Percentiles rank a stretch among this genome's conserved stretches.
Evolutionary conservation across 2,888 invertebrate species (phyloP).

Genomic region (Priocnemis perturbator): DNA sequence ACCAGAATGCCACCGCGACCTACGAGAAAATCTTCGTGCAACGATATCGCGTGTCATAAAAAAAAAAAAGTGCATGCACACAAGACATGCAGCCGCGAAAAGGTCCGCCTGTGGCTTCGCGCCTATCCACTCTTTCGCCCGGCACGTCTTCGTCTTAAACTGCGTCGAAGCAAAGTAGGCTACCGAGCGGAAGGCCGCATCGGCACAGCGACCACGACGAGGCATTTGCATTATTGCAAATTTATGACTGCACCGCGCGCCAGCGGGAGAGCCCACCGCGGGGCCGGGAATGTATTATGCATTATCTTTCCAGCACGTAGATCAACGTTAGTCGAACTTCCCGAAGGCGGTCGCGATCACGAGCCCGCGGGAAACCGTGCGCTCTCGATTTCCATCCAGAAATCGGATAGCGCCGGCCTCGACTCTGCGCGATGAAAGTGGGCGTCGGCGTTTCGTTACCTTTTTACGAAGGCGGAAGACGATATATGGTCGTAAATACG

Average conservation of each 20-base stretch:
- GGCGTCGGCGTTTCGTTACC: no score
- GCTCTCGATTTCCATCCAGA: conserved; percentile 38
- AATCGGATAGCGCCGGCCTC: conserved; percentile 16
- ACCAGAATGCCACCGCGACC: no score
- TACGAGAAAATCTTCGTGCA: no score
- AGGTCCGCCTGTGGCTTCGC: no score
- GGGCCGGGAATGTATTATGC: conserved; percentile 70
- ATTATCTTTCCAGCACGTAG: conserved; percentile 73
- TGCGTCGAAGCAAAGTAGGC: conserved; percentile 60
- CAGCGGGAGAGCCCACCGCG: conserved; percentile 14
- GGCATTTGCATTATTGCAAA: conserved; percentile 73
- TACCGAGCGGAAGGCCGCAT: conserved; percentile 59
- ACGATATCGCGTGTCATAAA: no score
- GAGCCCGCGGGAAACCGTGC: conserved; percentile 24
- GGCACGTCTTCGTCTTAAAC: conserved; percentile 29
- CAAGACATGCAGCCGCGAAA: no score
- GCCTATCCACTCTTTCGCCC: no score
- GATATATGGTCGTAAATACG: no score
- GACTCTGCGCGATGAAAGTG: not conserved
- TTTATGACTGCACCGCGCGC: conserved; percentile 68
- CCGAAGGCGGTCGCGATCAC: conserved; percentile 49
- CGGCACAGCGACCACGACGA: conserved; percentile 49
- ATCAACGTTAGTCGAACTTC: conserved; percentile 71
- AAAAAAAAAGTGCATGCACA: no score
- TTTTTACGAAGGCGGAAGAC: no score